Conservation (phyloP, 1,140 invertebrate species). For the Phthorimaea operculella region DNA sequence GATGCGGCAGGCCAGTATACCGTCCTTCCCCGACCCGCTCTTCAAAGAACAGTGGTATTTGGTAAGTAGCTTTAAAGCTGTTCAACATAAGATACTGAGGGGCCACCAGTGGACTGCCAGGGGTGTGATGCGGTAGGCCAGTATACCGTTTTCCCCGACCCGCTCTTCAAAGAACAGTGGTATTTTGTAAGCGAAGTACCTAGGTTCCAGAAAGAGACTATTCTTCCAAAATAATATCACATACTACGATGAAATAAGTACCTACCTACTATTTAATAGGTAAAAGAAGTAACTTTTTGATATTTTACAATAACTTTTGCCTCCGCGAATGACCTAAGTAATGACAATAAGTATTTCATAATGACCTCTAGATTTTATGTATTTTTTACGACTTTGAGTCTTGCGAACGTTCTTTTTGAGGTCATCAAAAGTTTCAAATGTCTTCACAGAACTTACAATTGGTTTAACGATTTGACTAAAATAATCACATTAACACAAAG, state of each 20-base stretch:
- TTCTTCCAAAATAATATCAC: too few relatives aligned
- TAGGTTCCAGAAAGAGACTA: too few relatives aligned
- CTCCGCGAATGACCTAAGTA: too few relatives aligned
- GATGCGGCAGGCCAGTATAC: conserved; percentile 58
- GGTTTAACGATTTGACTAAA: too few relatives aligned
- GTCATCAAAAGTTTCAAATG: conserved; percentile 2
- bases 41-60: conserved; percentile 98
- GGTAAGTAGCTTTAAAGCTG: too few relatives aligned
- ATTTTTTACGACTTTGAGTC: not conserved
- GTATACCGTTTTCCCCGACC: conserved; percentile 84
- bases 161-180: conserved; percentile 95
- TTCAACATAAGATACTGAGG: too few relatives aligned
- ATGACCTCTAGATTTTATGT: conserved; percentile 2
- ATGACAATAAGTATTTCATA: not conserved
- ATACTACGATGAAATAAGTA: too few relatives aligned
- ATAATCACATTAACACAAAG: too few relatives aligned
- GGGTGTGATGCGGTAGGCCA: conserved; percentile 56
- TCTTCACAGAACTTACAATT: not conserved
- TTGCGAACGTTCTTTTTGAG: not conserved
- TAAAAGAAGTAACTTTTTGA: too few relatives aligned
- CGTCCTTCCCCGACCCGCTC: conserved; percentile 89
- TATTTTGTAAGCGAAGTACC: conserved; percentile 41
- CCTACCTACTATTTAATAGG: too few relatives aligned
- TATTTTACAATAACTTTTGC: too few relatives aligned
- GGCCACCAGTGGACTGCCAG: conserved; percentile 72